Base-by-base conservation (phyloP, 2,113 vertebrate species). In the Notechis scutatus region DNA sequence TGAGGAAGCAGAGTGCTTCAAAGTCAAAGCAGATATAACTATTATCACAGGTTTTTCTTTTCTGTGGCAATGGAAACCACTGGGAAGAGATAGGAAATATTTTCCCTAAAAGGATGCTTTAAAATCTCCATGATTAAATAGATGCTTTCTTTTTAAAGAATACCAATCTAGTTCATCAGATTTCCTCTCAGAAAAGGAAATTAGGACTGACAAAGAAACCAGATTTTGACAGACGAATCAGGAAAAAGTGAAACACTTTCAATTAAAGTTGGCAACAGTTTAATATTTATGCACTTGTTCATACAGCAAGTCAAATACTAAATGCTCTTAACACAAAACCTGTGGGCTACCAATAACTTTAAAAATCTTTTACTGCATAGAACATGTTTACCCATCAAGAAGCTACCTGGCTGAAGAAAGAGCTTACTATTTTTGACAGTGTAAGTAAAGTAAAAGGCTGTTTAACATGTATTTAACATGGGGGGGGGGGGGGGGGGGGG, bases 221-320 rank as follows among this genome's bases (percentile, higher is more conserved):
- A 69, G 29, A n/a, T 93, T 94, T 89, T 90, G 4, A n/a, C 57
- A 74, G 87, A 87, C 69, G 34, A 10, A 21, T 93, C 34, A 74
- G 90, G 57, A 94, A 91, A 92, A 50, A 45, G 74, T 21, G 92
- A 90, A 92, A 91, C 89, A 94, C 93, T 64, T 54, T 45, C 47
- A 34, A 81, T 47, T 4, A 39, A 20, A 93, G 69, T 88, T 93
- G 93, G 52, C 92, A 91, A 59, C 92, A 57, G 93, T 42, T 92
- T 81, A 87, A 92, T 90, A 93, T 88, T 64, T 91, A 87, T 21
- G 92, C 94, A 93, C 85, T 92, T 96, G 92, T 93, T 94, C 94
- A 91, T 95, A 93, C 52, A 91, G 81, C 88, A 88, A 91, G 93
- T 96, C 93, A 96, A 95, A 93, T 93, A 96, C 96, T 96, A 96